Conservation (phyloP, 2,888 invertebrate species). For the Xestobium rufovillosum region DNA sequence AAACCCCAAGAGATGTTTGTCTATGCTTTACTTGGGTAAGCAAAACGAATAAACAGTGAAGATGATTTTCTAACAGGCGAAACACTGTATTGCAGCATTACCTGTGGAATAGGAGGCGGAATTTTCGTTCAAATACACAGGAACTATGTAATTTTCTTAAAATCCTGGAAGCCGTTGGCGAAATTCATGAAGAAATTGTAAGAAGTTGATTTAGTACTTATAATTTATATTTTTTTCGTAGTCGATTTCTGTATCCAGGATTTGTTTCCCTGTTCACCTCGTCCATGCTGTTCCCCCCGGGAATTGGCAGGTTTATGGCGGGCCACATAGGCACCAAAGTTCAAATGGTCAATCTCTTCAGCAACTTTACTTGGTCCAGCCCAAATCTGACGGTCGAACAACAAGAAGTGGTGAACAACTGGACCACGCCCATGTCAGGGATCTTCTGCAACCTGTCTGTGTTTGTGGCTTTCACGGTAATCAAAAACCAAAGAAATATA, state of each 20-base stretch:
- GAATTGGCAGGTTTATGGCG: slow-evolving; percentile 61
- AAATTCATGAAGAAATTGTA: slow-evolving; percentile 86
- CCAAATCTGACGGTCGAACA: slow-evolving; percentile 73
- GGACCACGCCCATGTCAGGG: slow-evolving; percentile 59
- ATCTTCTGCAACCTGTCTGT: slow-evolving; percentile 1
- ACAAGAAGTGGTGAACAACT: slow-evolving; percentile 73
- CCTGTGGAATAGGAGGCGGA: slow-evolving; percentile 79
- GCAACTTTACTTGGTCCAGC: slow-evolving; percentile 93
- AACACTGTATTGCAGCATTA: slow-evolving; percentile 51
- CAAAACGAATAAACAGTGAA: background rate
- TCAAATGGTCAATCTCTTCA: slow-evolving; percentile 71
- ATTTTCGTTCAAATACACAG: slow-evolving; percentile 86
- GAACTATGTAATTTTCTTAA: slow-evolving; percentile 33
- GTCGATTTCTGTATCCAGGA: slow-evolving; percentile 79
- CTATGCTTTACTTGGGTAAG: slow-evolving; percentile 83
- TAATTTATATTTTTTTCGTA: slow-evolving; percentile 42
- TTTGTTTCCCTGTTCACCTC: slow-evolving; percentile 74
- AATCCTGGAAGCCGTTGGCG: slow-evolving; percentile 38
- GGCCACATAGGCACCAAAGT: slow-evolving; percentile 43
- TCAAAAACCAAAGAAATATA: too few relatives aligned
- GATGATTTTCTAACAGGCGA: background rate
- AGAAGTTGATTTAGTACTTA: slow-evolving; percentile 37
- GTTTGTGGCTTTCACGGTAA: background rate
- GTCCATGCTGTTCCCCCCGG: slow-evolving; percentile 77
- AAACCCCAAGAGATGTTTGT: slow-evolving; percentile 91